Conservation (phyloP, 2,113 vertebrate genomes). For the Polyodon spathula region DNA sequence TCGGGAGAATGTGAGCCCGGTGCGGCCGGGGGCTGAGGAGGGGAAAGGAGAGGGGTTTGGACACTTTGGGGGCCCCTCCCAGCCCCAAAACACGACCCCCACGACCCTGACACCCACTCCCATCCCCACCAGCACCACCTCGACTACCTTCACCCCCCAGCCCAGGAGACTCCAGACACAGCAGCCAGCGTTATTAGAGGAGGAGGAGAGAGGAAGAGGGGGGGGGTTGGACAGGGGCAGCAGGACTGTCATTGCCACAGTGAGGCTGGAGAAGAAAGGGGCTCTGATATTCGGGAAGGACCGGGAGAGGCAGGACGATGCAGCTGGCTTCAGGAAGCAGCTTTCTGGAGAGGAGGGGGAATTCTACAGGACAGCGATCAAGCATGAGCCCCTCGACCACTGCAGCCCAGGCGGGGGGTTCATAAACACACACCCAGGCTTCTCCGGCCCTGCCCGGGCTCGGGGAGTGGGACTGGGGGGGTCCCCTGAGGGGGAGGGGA, state of each 20-base stretch:
- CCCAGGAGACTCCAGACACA: constrained; percentile 18
- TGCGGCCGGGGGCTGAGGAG: constrained; percentile 50
- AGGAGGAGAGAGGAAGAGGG: neutral
- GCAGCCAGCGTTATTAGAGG: neutral
- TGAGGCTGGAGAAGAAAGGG: constrained; percentile 58
- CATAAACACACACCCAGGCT: neutral
- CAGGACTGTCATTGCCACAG: constrained; percentile 61
- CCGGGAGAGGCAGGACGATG: neutral
- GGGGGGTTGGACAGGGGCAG: constrained; percentile 17
- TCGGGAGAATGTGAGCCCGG: constrained; percentile 64
- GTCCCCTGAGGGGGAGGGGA: constrained; percentile 26
- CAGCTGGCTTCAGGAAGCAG: constrained; percentile 31
- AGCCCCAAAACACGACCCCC: constrained; percentile 13
- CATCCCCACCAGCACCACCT: constrained; percentile 21
- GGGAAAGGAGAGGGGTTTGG: constrained; percentile 25
- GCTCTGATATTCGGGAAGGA: neutral
- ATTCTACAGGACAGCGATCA: constrained; percentile 44
- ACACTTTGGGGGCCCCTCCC: constrained; percentile 21
- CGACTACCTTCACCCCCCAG: constrained; percentile 18
- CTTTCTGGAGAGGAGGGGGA: constrained; percentile 46
- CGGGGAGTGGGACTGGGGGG: constrained; percentile 41
- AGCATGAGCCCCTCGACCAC: constrained; percentile 25
- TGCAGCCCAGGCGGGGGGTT: neutral
- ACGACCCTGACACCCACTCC: constrained; percentile 17
- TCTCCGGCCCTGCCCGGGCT: neutral